Conservation (phyloP, 2,888 invertebrate species). For the Apoda limacodes region DNA sequence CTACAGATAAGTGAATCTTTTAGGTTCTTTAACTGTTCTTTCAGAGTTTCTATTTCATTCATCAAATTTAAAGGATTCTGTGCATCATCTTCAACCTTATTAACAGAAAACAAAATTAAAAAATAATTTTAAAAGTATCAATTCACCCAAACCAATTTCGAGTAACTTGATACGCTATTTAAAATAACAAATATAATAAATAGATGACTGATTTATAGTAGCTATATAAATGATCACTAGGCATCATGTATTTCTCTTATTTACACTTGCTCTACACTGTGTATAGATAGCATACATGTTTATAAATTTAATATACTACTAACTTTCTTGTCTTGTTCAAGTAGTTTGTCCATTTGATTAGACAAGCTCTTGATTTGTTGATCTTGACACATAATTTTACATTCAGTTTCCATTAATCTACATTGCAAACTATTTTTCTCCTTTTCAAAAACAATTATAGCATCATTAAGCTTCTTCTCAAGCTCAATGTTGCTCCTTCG, state of each 20-base stretch:
- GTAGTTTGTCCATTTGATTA: constrained; percentile 59
- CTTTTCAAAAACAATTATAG: constrained; percentile 41
- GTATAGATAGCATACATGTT: no score
- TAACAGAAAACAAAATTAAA: constrained; percentile 19
- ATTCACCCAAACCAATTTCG: no score
- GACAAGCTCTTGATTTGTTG: constrained; percentile 68
- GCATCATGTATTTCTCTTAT: no score
- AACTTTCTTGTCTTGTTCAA: constrained; percentile 41
- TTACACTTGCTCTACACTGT: no score
- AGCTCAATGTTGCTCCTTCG: constrained; percentile 40
- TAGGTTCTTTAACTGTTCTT: constrained; percentile 43
- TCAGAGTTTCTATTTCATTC: constrained; percentile 44
- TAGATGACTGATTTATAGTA: no score
- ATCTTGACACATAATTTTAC: constrained; percentile 66
- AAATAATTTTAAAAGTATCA: no score
- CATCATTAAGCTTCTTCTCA: constrained; percentile 44
- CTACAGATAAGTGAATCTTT: constrained; percentile 37
- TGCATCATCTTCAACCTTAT: constrained; percentile 24
- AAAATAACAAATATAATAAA: no score
- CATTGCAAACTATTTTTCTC: constrained; percentile 59
- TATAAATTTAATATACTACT: constrained; percentile 13
- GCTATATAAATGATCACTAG: no score
- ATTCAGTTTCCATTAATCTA: constrained; percentile 64
- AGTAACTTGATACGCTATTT: no score
- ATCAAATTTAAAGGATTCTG: constrained; percentile 30